These are phyloP conservation scores for Catharus ustulatus DNA, from an alignment of 2,797 vertebrate species.

Conservation along the genomic window DNA sequence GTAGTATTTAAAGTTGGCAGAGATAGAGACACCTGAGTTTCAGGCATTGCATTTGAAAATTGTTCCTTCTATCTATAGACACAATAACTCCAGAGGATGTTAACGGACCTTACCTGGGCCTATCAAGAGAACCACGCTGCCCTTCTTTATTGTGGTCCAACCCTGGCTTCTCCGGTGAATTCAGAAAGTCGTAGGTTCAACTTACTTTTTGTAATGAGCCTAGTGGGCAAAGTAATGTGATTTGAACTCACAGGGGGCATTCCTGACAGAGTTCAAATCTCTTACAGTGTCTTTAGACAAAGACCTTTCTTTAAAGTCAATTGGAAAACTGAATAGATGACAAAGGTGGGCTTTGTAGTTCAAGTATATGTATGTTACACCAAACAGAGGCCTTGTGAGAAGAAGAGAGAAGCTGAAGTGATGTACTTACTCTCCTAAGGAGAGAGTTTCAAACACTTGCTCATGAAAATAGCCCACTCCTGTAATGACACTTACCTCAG, in stretches of 20 bases:
- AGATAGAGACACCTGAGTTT: conserved; percentile 19
- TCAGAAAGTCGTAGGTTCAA: neutral
- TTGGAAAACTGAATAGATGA: neutral
- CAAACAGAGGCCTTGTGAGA: neutral
- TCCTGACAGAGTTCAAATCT: conserved; percentile 24
- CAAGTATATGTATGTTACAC: neutral
- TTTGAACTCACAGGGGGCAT: neutral
- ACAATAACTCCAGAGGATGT: conserved; percentile 17
- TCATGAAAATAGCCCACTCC: neutral
- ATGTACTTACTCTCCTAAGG: neutral
- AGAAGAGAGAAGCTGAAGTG: neutral
- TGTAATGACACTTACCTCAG: neutral
- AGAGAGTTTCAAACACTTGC: conserved; percentile 1
- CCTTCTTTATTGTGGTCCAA: neutral
- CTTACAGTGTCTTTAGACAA: conserved; percentile 21
- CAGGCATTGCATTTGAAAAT: neutral
- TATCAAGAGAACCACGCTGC: neutral
- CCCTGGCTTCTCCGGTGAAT: conserved; percentile 18
- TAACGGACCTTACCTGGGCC: neutral
- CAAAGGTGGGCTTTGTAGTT: neutral
- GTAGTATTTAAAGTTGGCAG: conserved; percentile 12
- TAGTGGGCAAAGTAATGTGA: neutral
- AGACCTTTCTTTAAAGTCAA: neutral
- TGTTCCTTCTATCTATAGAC: conserved; percentile 22
- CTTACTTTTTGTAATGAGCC: conserved; percentile 34